phyloP scores from a whole-genome alignment of 1,140 invertebrate genomes.

The Aricia agestis region DNA sequence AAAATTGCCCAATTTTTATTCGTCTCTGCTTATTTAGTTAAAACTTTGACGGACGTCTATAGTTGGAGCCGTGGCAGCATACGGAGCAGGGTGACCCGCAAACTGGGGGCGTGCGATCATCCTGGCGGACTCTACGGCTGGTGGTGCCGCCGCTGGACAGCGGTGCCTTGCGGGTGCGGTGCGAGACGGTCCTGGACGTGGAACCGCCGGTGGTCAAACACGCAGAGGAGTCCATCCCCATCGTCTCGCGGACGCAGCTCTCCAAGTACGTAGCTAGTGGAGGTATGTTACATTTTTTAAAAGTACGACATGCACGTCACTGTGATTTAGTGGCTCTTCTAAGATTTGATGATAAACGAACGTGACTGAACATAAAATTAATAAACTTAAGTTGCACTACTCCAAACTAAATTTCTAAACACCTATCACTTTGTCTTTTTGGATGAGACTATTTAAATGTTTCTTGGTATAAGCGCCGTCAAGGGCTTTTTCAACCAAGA shows the following conservation, averaged over 20 bases:
- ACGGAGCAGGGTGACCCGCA: neutral
- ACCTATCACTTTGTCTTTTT: too few species aligned
- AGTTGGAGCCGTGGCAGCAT: slow-evolving; percentile 1
- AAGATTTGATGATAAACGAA: too few species aligned
- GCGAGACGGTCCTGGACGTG: neutral
- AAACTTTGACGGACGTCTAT: neutral
- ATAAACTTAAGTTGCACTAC: too few species aligned
- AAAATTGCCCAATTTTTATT: too few species aligned
- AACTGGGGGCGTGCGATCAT: neutral
- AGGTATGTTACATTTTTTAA: neutral
- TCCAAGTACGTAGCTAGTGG: slow-evolving; percentile 3
- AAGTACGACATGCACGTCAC: neutral
- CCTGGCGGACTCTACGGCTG: neutral
- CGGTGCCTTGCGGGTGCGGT: neutral
- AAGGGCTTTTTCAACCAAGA: too few species aligned
- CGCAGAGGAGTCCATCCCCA: neutral
- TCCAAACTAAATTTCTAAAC: too few species aligned
- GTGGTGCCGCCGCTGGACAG: neutral
- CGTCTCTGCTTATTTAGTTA: neutral
- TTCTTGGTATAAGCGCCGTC: too few species aligned
- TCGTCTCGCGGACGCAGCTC: neutral
- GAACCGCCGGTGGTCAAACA: neutral
- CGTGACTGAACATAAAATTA: too few species aligned
- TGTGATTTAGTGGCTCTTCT: too few species aligned
- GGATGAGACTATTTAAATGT: too few species aligned